Evolutionary conservation across 2,797 vertebrate genomes (phyloP).

Genomic region (Oryzias dopingdopingensis): DNA sequence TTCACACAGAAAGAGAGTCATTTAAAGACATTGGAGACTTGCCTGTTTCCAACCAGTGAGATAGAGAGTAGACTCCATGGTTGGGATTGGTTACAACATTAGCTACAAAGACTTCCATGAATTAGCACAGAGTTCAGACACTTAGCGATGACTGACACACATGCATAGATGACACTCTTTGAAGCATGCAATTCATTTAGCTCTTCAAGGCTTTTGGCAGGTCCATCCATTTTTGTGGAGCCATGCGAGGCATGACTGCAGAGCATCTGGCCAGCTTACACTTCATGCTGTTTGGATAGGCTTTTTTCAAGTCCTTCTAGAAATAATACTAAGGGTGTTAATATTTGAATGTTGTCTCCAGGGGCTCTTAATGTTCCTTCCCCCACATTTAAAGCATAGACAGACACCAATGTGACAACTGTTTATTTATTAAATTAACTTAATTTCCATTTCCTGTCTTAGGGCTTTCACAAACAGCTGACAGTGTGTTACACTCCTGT

Average conservation of each 20-base stretch:
- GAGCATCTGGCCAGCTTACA: slow-evolving; percentile 63
- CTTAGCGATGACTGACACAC: slow-evolving; percentile 63
- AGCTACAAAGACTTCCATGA: slow-evolving; percentile 59
- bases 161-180: slow-evolving; percentile 61
- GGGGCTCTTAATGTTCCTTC: slow-evolving; percentile 60
- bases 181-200: slow-evolving; percentile 59
- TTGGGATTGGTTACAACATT: slow-evolving; percentile 68
- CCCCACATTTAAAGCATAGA: slow-evolving; percentile 55
- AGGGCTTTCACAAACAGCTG: no score
- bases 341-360: slow-evolving; percentile 79
- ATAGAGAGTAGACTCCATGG: slow-evolving; percentile 55
- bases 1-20: slow-evolving; percentile 52
- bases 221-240: slow-evolving; percentile 52
- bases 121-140: slow-evolving; percentile 59
- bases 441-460: no score
- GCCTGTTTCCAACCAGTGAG: slow-evolving; percentile 72
- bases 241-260: slow-evolving; percentile 64
- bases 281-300: slow-evolving; percentile 71
- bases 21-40: slow-evolving; percentile 66
- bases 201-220: slow-evolving; percentile 63
- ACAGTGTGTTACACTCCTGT: no score
- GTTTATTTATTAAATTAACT: no score
- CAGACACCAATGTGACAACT: no score
- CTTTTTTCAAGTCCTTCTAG: slow-evolving; percentile 71
- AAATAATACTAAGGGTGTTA: slow-evolving; percentile 76